A percentile compares a stretch with the other conserved stretches of the same genome.
These are phyloP conservation scores for Melanargia galathea DNA, from an alignment of 2,888 invertebrate species.

Conservation along the genomic window DNA sequence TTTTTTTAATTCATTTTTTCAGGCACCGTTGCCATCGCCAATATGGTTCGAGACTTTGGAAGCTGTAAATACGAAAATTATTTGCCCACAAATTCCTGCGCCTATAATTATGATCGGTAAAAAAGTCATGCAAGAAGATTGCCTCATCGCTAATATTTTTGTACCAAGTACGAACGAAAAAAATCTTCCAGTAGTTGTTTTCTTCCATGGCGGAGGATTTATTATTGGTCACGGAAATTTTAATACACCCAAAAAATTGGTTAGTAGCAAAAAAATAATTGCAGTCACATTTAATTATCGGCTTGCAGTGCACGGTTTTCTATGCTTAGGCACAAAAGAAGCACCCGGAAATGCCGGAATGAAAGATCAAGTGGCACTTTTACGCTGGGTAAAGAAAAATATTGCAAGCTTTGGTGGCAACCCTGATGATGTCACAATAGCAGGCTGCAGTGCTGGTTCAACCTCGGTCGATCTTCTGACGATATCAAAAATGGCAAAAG, in stretches of 20 bases:
- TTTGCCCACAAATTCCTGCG: slow-evolving; percentile 47
- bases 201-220: slow-evolving; percentile 69
- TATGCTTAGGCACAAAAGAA: slow-evolving; percentile 47
- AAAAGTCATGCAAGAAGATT: too few species aligned
- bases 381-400: slow-evolving; percentile 52
- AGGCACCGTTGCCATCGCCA: slow-evolving; percentile 55
- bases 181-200: slow-evolving; percentile 59
- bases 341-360: slow-evolving; percentile 51
- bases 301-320: slow-evolving; percentile 43
- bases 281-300: too few species aligned
- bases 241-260: slow-evolving; percentile 47
- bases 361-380: slow-evolving; percentile 49
- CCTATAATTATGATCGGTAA: slow-evolving; percentile 25
- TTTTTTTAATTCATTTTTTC: slow-evolving; percentile 20
- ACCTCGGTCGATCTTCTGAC: slow-evolving; percentile 45
- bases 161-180: slow-evolving; percentile 43
- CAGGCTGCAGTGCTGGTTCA: slow-evolving; percentile 49
- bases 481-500: slow-evolving; percentile 44
- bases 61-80: slow-evolving; percentile 45
- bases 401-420: slow-evolving; percentile 52
- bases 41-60: slow-evolving; percentile 48
- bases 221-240: slow-evolving; percentile 55
- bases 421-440: slow-evolving; percentile 50
- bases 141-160: slow-evolving; percentile 45
- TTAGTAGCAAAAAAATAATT: too few species aligned